phyloP scores from a whole-genome alignment of 2,797 vertebrate species.

The Coluber constrictor region DNA sequence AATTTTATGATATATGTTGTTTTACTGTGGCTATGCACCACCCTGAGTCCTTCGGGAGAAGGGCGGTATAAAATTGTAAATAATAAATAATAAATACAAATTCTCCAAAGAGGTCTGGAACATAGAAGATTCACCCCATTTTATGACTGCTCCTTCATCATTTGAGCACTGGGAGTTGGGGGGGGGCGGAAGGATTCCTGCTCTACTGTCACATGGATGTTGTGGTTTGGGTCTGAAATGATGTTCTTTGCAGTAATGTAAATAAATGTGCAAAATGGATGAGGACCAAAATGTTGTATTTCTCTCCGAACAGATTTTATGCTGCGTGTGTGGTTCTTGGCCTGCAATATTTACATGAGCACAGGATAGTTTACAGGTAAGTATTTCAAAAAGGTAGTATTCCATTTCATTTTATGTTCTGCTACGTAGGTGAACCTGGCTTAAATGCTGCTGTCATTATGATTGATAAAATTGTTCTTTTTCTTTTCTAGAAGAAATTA shows the following conservation, averaged over 20 bases:
- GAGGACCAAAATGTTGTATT: conserved; percentile 40
- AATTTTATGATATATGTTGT: no score
- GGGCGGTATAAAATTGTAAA: no score
- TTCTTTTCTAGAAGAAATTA: background rate
- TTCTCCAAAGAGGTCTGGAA: background rate
- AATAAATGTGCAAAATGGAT: background rate
- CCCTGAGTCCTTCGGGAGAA: no score
- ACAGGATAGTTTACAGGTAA: conserved; percentile 99
- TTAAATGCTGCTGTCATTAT: background rate
- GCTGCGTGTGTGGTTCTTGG: conserved; percentile 96
- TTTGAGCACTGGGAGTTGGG: background rate
- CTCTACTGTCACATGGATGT: background rate
- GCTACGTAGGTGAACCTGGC: background rate
- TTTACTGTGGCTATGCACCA: no score
- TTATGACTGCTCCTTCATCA: background rate
- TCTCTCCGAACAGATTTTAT: conserved; percentile 85
- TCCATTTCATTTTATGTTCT: conserved; percentile 61
- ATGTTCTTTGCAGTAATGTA: background rate
- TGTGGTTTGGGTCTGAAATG: background rate
- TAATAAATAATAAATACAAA: no score
- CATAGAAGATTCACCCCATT: background rate
- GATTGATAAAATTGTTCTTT: background rate
- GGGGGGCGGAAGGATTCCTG: background rate
- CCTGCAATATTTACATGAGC: conserved; percentile 95
- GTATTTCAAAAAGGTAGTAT: conserved; percentile 74